Evolutionary conservation across 2,113 vertebrate genomes (phyloP).

Genomic region (Pica pica): DNA sequence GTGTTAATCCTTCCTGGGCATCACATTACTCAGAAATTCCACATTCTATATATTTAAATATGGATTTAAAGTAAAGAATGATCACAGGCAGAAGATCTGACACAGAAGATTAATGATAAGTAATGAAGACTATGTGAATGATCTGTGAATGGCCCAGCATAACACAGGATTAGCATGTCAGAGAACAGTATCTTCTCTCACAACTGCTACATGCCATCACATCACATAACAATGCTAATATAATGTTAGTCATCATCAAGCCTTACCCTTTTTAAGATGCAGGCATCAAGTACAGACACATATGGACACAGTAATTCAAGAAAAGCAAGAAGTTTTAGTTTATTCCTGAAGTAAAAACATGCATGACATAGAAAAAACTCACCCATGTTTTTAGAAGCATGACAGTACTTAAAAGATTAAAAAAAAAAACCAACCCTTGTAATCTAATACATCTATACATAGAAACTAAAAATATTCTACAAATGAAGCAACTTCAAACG

Average conservation of each 20-base stretch:
- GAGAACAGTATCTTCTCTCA: constrained; percentile 1
- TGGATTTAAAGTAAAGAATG: background rate
- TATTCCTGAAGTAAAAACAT: background rate
- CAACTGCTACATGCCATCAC: constrained; percentile 40
- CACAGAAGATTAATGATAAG: constrained; percentile 15
- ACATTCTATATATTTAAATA: background rate
- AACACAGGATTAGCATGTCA: constrained; percentile 38
- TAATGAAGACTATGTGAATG: constrained; percentile 3
- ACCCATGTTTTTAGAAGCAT: background rate
- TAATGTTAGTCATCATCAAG: background rate
- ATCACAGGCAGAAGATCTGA: background rate
- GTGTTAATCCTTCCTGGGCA: background rate
- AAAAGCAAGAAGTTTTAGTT: background rate
- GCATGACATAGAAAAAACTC: background rate
- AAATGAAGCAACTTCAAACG: background rate
- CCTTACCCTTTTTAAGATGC: background rate
- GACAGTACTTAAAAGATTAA: background rate
- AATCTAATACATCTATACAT: background rate
- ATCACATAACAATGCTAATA: background rate
- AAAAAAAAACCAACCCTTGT: background rate
- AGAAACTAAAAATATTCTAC: background rate
- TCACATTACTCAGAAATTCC: constrained; percentile 1
- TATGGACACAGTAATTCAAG: background rate
- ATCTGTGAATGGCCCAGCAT: background rate
- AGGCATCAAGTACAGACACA: background rate